Evolutionary conservation across 2,113 vertebrate species (phyloP), one percentile per base, ranked within the genome.

Genomic region (Myrmecophaga tridactyla): DNA sequence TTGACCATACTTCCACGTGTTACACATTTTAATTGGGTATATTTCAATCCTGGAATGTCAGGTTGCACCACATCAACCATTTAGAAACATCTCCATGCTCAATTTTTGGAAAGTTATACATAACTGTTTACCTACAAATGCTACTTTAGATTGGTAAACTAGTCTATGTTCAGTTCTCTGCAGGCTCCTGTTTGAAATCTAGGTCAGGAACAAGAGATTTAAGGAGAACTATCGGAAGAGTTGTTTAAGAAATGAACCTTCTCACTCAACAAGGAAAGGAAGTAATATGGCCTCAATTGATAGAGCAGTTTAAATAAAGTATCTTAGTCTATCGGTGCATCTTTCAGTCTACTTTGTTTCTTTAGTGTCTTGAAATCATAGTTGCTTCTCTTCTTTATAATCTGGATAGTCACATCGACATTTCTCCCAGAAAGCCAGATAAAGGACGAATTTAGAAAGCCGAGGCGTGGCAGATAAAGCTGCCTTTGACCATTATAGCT

Each of bases 401-500:
- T 86, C 29, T 87, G n/a, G 85, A 85, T 41, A 75, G 69, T 83
- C 82, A 90, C 46, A 75, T 36, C 0, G 4, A 93, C 65, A 92
- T 94, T 94, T 96, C 81, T 94, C 81, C 89, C 65, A 85, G 76
- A 95, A 97, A 96, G 21, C 31, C 81, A 95, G 65, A 75, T 91
- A 87, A 81, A 84, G 39, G 18, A 89, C 43, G 77, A 56, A 81
- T 95, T 96, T 70, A 73, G 72, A 96, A 95, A 96, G 72, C 56
- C 51, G 29, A 39, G 86, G 41, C 36, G 93, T 48, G 34, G n/a
- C 83, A 94, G 93, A 93, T 91, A 85, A 88, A 91, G 51, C 86
- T 80, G 65, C 41, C 53, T 97, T 97, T 96, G 60, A 94, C 90
- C 76, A 94, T 90, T 96, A 67, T 78, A 88, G 94, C 15, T 86